Percentiles rank a stretch among this genome's conserved stretches.
phyloP scores from a whole-genome alignment of 2,113 vertebrate genomes.

The Ursus arctos region DNA sequence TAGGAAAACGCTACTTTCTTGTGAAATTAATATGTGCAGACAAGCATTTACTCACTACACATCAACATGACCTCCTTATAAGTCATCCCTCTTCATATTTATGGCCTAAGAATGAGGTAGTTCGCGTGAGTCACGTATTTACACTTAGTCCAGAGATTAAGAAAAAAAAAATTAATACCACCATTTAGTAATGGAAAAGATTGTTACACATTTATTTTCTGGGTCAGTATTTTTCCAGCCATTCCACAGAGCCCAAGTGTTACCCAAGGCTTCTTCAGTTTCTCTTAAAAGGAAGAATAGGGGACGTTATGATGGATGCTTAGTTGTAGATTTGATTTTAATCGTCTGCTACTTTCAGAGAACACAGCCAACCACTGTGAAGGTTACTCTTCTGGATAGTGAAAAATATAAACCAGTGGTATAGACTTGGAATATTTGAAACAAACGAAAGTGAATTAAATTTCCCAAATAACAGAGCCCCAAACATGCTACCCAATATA shows the following conservation, averaged over 20 bases:
- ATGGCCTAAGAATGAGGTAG: conserved; percentile 68
- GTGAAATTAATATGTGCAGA: conserved; percentile 73
- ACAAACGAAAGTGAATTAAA: conserved; percentile 28
- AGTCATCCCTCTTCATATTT: conserved; percentile 76
- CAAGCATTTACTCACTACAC: conserved; percentile 29
- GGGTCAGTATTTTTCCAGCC: conserved; percentile 70
- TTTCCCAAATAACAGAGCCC: neutral
- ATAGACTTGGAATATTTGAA: neutral
- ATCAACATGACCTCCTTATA: conserved; percentile 49
- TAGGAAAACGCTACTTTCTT: conserved; percentile 38
- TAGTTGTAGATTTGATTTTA: conserved; percentile 7
- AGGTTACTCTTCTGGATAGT: neutral
- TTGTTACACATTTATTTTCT: conserved; percentile 57
- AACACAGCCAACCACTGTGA: neutral
- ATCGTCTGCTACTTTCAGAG: conserved; percentile 22
- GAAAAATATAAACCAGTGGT: neutral
- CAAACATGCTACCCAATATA: neutral
- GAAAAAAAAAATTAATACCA: conserved; percentile 67
- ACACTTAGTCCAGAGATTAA: conserved; percentile 74
- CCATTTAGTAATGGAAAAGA: conserved; percentile 68
- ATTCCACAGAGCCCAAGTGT: neutral
- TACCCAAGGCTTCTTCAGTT: neutral
- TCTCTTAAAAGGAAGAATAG: neutral
- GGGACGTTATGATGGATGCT: neutral
- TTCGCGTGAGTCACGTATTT: conserved; percentile 84